These are phyloP conservation scores for Caenorhabditis brenneri DNA, from an alignment of 1,140 invertebrate species.

Conservation along the genomic window DNA sequence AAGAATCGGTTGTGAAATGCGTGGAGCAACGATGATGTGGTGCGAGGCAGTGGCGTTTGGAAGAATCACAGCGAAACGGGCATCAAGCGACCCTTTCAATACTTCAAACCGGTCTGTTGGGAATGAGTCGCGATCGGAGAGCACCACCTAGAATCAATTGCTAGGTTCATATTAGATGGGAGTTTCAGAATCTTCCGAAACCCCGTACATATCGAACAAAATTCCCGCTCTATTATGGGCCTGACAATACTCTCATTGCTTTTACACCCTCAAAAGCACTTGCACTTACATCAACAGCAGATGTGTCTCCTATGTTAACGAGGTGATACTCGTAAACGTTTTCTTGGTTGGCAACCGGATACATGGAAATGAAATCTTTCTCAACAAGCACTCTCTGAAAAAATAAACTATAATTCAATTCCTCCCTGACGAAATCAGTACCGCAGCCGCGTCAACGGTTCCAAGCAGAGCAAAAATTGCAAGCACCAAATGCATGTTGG, in stretches of 20 bases:
- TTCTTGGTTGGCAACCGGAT: neutral
- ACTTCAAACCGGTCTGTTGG: conserved; percentile 3
- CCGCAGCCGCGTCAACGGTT: neutral
- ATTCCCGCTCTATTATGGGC: no score
- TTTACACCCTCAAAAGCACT: no score
- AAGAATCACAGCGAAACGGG: neutral
- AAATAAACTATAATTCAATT: no score
- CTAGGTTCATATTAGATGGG: no score
- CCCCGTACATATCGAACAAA: no score
- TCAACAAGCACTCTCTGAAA: neutral
- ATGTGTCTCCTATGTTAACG: neutral
- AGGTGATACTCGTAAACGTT: neutral
- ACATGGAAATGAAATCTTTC: neutral
- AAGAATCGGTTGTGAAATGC: neutral
- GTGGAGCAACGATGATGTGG: conserved; percentile 15
- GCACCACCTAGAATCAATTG: neutral
- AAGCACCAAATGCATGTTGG: neutral
- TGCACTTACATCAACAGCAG: neutral
- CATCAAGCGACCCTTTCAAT: neutral
- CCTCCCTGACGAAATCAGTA: no score
- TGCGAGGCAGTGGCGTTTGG: neutral
- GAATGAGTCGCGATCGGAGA: neutral
- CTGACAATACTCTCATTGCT: no score
- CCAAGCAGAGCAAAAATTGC: neutral
- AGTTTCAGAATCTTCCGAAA: no score